A percentile compares a stretch with the other conserved stretches of the same genome.
Conservation (phyloP, 1,140 invertebrate genomes). For the Euglossa dilemma region DNA sequence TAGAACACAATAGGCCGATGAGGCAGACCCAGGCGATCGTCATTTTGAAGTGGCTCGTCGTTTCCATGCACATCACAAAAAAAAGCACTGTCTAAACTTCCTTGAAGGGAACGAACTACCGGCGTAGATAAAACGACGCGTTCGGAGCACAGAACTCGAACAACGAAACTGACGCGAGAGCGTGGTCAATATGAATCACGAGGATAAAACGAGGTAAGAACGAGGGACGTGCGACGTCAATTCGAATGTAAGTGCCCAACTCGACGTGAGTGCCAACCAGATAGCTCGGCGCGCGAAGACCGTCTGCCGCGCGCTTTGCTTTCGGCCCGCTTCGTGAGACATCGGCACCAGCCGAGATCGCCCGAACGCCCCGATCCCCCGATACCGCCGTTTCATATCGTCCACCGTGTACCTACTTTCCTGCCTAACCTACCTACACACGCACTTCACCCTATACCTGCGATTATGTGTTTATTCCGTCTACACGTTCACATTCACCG, state of each 20-base stretch:
- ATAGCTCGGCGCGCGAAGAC: conserved; percentile 76
- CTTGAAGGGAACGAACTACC: conserved; percentile 9
- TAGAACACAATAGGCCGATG: conserved; percentile 56
- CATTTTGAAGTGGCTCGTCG: conserved; percentile 53
- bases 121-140: conserved; percentile 26
- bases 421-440: conserved; percentile 43
- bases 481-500: background rate
- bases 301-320: conserved; percentile 76
- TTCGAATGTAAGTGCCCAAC: conserved; percentile 48
- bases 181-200: background rate
- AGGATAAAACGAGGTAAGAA: conserved; percentile 13
- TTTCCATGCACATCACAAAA: conserved; percentile 62
- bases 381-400: conserved; percentile 40
- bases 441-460: conserved; percentile 15
- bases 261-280: conserved; percentile 68
- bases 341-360: conserved; percentile 66
- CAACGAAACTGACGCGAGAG: background rate
- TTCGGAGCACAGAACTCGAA: conserved; percentile 38
- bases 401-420: conserved; percentile 60
- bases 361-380: conserved; percentile 62
- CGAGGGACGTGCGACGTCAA: conserved; percentile 39
- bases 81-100: conserved; percentile 59
- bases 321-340: conserved; percentile 70
- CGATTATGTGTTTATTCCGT: conserved; percentile 33
- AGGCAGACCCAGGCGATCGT: conserved; percentile 63